Evolutionary conservation across 1,140 invertebrate genomes (phyloP).

Genomic region (Globodera ellingtonae): DNA sequence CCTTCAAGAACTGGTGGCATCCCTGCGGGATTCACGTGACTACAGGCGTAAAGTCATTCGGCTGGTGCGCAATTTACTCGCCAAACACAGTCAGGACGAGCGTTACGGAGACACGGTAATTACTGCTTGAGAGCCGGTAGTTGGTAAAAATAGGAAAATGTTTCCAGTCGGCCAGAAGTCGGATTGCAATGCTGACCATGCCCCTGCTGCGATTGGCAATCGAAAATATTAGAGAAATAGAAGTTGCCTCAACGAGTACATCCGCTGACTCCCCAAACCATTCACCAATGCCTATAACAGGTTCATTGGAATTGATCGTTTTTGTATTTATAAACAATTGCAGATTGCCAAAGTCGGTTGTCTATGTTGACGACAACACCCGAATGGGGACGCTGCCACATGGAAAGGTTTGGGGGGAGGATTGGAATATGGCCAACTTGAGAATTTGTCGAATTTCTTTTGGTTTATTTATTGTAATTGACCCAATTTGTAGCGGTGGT

Average conservation of each 20-base stretch:
- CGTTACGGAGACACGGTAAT: constrained; percentile 74
- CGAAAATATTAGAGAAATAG: constrained; percentile 75
- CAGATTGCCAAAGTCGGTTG: not conserved
- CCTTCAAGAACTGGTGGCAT: constrained; percentile 75
- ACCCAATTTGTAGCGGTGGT: too few species aligned
- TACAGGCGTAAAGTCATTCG: constrained; percentile 78
- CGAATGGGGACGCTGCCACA: not conserved
- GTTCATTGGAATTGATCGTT: too few species aligned
- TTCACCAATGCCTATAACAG: constrained; percentile 17
- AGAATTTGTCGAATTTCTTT: not conserved
- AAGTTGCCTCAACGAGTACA: constrained; percentile 42
- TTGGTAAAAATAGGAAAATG: not conserved
- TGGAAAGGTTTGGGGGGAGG: not conserved
- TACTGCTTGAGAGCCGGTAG: constrained; percentile 1
- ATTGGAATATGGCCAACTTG: too few species aligned
- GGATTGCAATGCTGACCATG: constrained; percentile 85
- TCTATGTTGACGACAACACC: not conserved
- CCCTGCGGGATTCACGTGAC: constrained; percentile 79
- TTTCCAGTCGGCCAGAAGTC: constrained; percentile 76
- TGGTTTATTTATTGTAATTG: too few species aligned
- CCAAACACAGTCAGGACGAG: constrained; percentile 90
- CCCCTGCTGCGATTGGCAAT: constrained; percentile 84
- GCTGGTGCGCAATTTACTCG: constrained; percentile 81
- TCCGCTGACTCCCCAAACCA: constrained; percentile 18
- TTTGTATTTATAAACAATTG: not conserved